Evolutionary conservation across 1,140 invertebrate species (phyloP), one percentile per base, ranked within the genome.

Genomic region (Orius insidiosus): DNA sequence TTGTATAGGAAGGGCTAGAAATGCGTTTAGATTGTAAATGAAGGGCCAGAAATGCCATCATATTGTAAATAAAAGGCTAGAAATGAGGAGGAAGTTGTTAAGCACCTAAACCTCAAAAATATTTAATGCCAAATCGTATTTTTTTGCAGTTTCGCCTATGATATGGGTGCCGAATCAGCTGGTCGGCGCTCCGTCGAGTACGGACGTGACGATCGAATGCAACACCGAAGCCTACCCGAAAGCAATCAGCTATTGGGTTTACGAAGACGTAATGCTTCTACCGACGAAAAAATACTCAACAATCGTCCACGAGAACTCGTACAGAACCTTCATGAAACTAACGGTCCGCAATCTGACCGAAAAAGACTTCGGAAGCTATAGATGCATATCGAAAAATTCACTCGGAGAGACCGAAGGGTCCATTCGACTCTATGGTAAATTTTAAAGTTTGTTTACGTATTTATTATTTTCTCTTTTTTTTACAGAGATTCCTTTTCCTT

Each of bases 381-480:
- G 79, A 56, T 88, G 84, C 64, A 83, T 87, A 60, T 85, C 86
- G 46, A 89, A 89, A 65, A 96, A 94, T 66, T 84, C 81, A 8
- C 71, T 94, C n/a, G 89, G 89, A 45, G 85, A 86, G 61, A 93
- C 88, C 13, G 85, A 89, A 63, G 86, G 87, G 49, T 81, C 79
- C 35, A 90, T 95, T 61, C 71, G 85, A 61, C 68, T 96, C 45
- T 92, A 90, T 60, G 85, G 90, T 94, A 75, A 76, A 39, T 35
- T 71, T 63, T 55, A 11, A 40, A 42, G 31, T 41, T 11, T 11
- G 8, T 32, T 13, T 31, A 46, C 34, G 9, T 45, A 11, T 45
- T 11, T 30, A 32, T 13, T 37, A n/a, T n/a, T n/a, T 32, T 3
- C 35, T 18, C 13, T 11, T 15, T 55, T 52, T 52, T 72, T 72